Evolutionary conservation across 1,140 invertebrate species (phyloP).

Genomic region (Drosophila varians): DNA sequence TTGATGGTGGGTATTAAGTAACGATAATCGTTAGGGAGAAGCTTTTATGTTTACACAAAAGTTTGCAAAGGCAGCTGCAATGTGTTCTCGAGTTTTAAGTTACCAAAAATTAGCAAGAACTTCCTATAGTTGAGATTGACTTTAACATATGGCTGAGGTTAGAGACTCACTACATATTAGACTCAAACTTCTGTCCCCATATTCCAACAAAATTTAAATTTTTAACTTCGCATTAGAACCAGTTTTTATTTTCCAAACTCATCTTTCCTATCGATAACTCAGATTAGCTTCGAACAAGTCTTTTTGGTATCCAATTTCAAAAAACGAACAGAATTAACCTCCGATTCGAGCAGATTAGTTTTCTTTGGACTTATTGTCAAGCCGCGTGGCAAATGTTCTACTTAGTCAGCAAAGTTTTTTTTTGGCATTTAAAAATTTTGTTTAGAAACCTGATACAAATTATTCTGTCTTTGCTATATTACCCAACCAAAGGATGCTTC

Average conservation of each 20-base stretch:
- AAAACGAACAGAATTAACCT: slow-evolving; percentile 8
- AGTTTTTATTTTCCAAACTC: background rate
- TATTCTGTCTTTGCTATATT: too few species aligned
- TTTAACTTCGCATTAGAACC: background rate
- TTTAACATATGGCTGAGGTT: background rate
- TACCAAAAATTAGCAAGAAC: background rate
- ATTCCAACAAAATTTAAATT: background rate
- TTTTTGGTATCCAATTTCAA: slow-evolving; percentile 24
- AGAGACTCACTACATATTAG: too few species aligned
- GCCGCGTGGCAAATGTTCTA: slow-evolving; percentile 5
- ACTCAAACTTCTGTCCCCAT: too few species aligned
- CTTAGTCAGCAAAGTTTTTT: slow-evolving; percentile 6
- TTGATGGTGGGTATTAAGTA: slow-evolving; percentile 1
- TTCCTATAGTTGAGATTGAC: background rate
- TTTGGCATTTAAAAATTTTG: too few species aligned
- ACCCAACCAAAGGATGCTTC: too few species aligned
- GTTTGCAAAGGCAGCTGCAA: background rate
- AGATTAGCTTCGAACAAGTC: slow-evolving; percentile 18
- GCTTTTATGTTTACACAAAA: background rate
- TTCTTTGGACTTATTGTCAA: background rate
- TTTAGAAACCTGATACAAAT: slow-evolving; percentile 16
- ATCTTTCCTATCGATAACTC: background rate
- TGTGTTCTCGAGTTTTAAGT: background rate
- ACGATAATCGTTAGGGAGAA: background rate
- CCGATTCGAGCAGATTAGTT: slow-evolving; percentile 1